Conservation (phyloP, 1,140 invertebrate species). For the Ostrea edulis region DNA sequence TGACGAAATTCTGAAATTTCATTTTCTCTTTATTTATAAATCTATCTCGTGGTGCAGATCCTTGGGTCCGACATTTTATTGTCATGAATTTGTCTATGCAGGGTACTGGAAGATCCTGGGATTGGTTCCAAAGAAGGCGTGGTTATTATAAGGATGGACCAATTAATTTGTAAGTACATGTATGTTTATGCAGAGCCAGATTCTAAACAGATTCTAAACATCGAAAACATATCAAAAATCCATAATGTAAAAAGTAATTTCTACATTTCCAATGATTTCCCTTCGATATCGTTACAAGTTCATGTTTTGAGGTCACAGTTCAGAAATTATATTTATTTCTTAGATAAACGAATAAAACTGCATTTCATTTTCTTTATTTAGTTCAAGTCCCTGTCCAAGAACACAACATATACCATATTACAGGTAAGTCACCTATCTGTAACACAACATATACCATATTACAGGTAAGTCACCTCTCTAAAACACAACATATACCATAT, state of each 20-base stretch:
- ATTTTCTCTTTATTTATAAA: too few species aligned
- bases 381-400: slow-evolving; percentile 69
- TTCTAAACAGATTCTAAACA: too few species aligned
- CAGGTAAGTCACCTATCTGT: slow-evolving; percentile 59
- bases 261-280: not conserved
- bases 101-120: slow-evolving; percentile 72
- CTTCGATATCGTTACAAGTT: too few species aligned
- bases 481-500: slow-evolving; percentile 65
- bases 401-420: slow-evolving; percentile 71
- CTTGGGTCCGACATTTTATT: too few species aligned
- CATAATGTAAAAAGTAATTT: too few species aligned
- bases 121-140: slow-evolving; percentile 74
- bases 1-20: too few species aligned
- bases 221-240: too few species aligned
- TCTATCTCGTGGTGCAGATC: too few species aligned
- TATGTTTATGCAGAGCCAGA: too few species aligned
- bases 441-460: slow-evolving; percentile 68
- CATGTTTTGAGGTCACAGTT: not conserved
- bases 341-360: too few species aligned
- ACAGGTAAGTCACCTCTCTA: slow-evolving; percentile 46
- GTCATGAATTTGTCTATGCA: slow-evolving; percentile 39
- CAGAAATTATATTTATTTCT: too few species aligned
- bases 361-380: slow-evolving; percentile 47
- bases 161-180: slow-evolving; percentile 73
- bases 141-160: slow-evolving; percentile 72